Base-by-base conservation (phyloP, 2,888 invertebrate genomes). In the Bombylius discolor region DNA sequence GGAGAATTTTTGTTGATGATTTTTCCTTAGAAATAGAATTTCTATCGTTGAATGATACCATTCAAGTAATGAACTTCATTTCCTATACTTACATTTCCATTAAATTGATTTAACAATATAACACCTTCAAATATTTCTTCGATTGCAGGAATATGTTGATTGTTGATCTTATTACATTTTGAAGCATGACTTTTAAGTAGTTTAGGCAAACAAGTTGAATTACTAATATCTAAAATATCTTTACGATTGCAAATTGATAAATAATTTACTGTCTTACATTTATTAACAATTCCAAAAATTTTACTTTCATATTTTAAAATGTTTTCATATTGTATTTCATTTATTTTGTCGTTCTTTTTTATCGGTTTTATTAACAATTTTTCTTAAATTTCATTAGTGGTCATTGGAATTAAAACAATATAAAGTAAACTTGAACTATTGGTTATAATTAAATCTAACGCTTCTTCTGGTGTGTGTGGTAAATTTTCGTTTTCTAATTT, bases 361-460 rank as follows among this genome's bases (percentile, higher is more conserved):
- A 56, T 31, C 34, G 52, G 49, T 51, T 45, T 55, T 11, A 55
- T 7, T 5, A 52, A 42, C 42, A 49, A 45, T 7, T 48, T 56
- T 50, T 56, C n/a, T 5, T 31, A 56, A 34, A 14, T 51, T 54
- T 51, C 42, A n/a, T 51, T 31, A 14, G 47, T 47, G 36, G 58
- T 55, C 44, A 58, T 31, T 42, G 58, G 51, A 50, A 58, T 58
- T 47, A 55, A 52, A 14, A 55, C 48, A 42, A 58, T 36, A 44
- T 58, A 58, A 12, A 55, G 9, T 14, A 53, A 53, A 31, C 42
- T 47, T 33, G 53, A 50, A 13, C 52, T 47, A 34, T 49, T 52
- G 5, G 50, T 47, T 8, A 53, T 31, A 31, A 48, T 32, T 44
- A 55, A 49, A 50, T 58, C 52, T 50, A 58, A 44, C 52, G 55